Base-by-base conservation (phyloP, 2,888 invertebrate species). In the Pegoplata infirma region DNA sequence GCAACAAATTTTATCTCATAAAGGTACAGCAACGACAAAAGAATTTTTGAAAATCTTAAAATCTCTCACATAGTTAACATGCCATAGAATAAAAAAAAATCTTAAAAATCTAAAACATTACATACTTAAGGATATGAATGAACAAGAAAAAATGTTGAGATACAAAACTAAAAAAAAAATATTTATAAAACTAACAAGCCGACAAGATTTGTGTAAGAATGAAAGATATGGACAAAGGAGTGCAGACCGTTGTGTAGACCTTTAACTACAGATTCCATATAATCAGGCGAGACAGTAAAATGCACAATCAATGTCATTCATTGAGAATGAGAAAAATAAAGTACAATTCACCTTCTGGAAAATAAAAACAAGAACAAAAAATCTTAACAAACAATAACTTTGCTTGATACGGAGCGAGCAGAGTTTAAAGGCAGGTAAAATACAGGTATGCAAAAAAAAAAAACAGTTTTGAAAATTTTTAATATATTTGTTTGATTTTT, bases 241-340 rank as follows among this genome's bases (percentile, higher is more conserved):
- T n/a, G n/a, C n/a, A 10, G 36, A 40, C 36, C n/a, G n/a, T n/a
- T n/a, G 32, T 10, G 32, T 32, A 32, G 68, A 49, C 23, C 61
- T 55, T 47, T 19, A 67, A 28, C 51, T 36, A 53, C 17, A 63
- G 17, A 68, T 55, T 28, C 23, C 53, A n/a, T 14, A 46, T 47
- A 51, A 36, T 10, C 53, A 21, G 63, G 16, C 63, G 59, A 71
- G 74, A 61, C 79, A 58, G 68, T 63, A 40, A 78, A 79, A 71
- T 75, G 79, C 71, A 79, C 79, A 79, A 67, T 75, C 61, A 63
- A 67, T 49, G 12, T 8, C 36, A 58, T 68, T 64, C 47, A 69
- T 55, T 59, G n/a, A n/a, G n/a, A n/a, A n/a, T n/a, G n/a, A n/a
- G n/a, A n/a, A n/a, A n/a, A n/a, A n/a, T n/a, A n/a, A n/a, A n/a